These are phyloP conservation scores for Illadopsis cleaveri DNA, from an alignment of 2,113 vertebrate species.

Conservation along the genomic window DNA sequence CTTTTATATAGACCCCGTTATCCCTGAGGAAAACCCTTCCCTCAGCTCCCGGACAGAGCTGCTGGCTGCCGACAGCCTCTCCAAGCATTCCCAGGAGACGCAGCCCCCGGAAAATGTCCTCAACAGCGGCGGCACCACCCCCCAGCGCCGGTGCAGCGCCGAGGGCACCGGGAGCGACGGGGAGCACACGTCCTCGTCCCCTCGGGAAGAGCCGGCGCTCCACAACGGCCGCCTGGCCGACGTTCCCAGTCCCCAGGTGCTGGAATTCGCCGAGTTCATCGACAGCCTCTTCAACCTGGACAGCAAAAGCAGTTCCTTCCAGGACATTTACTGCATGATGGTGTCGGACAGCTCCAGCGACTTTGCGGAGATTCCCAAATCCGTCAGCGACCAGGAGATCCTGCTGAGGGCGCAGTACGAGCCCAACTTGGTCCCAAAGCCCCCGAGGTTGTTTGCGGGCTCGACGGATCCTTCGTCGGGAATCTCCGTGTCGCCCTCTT, in stretches of 20 bases:
- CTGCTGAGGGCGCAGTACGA: slow-evolving; percentile 92
- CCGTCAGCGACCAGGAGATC: slow-evolving; percentile 86
- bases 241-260: slow-evolving; percentile 91
- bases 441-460: slow-evolving; percentile 91
- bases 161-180: slow-evolving; percentile 47
- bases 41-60: slow-evolving; percentile 96
- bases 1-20: slow-evolving; percentile 91
- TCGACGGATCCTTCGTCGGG: slow-evolving; percentile 95
- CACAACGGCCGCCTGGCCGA: slow-evolving; percentile 86
- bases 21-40: slow-evolving; percentile 96
- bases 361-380: slow-evolving; percentile 76
- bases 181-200: slow-evolving; percentile 51
- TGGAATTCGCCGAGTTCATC: slow-evolving; percentile 97
- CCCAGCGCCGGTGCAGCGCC: slow-evolving; percentile 68
- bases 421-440: slow-evolving; percentile 96
- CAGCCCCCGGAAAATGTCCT: slow-evolving; percentile 71
- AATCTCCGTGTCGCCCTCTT: slow-evolving; percentile 95
- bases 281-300: slow-evolving; percentile 97
- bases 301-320: slow-evolving; percentile 90
- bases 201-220: slow-evolving; percentile 68
- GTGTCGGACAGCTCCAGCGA: slow-evolving; percentile 82
- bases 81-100: slow-evolving; percentile 84
- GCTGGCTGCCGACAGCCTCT: slow-evolving; percentile 89
- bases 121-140: slow-evolving; percentile 74
- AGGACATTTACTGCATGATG: slow-evolving; percentile 91